Conservation (phyloP, 1,140 invertebrate genomes). For the Lepidurus packardi region DNA sequence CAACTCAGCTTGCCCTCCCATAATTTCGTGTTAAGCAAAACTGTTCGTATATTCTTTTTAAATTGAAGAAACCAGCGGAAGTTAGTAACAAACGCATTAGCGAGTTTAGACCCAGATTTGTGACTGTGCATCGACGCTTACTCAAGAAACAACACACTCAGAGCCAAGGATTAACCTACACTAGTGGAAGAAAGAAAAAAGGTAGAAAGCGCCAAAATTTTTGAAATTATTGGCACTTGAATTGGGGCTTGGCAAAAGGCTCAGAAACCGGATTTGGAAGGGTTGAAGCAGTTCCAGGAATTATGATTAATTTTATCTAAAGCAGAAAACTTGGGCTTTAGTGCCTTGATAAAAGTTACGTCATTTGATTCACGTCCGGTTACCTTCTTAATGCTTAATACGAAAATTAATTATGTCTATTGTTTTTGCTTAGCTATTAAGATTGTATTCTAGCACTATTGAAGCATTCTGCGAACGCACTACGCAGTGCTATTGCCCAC, state of each 20-base stretch:
- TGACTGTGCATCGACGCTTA: too few species aligned
- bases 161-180: too few species aligned
- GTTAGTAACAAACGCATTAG: too few species aligned
- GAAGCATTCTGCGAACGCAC: constrained; percentile 9
- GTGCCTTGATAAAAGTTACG: not conserved
- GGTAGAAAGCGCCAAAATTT: not conserved
- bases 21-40: not conserved
- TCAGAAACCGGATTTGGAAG: constrained; percentile 8
- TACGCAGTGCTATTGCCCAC: constrained; percentile 14
- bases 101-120: too few species aligned
- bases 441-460: not conserved
- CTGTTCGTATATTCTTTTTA: too few species aligned
- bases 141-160: too few species aligned
- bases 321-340: not conserved
- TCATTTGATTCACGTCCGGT: not conserved
- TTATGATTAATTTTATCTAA: not conserved
- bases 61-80: too few species aligned
- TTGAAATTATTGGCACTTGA: not conserved
- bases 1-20: not conserved
- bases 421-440: not conserved
- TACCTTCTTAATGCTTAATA: not conserved
- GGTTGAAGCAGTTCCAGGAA: not conserved
- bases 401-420: not conserved
- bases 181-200: not conserved
- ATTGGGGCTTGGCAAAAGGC: not conserved